A percentile compares a stretch with the other conserved stretches of the same genome.
phyloP scores from a whole-genome alignment of 2,888 invertebrate species.

The Drosophila suboccidentalis region DNA sequence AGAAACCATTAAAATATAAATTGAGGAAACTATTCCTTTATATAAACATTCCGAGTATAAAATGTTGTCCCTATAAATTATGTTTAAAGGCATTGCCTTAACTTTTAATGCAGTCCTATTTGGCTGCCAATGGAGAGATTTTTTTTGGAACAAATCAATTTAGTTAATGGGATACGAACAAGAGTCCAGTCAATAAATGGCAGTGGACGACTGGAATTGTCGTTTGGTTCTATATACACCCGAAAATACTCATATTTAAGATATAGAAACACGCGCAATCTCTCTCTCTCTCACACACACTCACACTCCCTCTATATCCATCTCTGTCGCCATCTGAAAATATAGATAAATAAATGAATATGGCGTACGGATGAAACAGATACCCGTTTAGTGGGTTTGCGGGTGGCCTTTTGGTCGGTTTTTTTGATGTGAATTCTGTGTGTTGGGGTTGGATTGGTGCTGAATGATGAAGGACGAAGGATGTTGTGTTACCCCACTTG shows the following conservation, averaged over 20 bases:
- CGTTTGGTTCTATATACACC: background rate
- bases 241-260: background rate
- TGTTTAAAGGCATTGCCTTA: constrained; percentile 25
- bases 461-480: background rate
- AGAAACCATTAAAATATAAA: constrained; percentile 8
- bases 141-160: constrained; percentile 59
- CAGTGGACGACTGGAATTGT: constrained; percentile 15
- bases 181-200: constrained; percentile 54
- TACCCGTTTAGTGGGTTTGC: constrained; percentile 15
- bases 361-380: constrained; percentile 25
- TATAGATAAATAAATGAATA: constrained; percentile 37
- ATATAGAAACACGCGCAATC: constrained; percentile 1
- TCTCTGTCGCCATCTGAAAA: constrained; percentile 10
- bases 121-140: constrained; percentile 16
- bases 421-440: background rate
- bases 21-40: constrained; percentile 7
- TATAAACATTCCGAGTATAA: background rate
- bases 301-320: background rate
- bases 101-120: constrained; percentile 45
- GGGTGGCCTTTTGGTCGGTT: constrained; percentile 4
- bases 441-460: background rate
- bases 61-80: constrained; percentile 11
- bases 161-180: constrained; percentile 49
- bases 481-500: constrained; percentile 4
- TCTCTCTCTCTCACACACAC: background rate